Evolutionary conservation across 2,888 invertebrate genomes (phyloP), one percentile per base, ranked within the genome.

Genomic region (Synergus umbraculus): DNA sequence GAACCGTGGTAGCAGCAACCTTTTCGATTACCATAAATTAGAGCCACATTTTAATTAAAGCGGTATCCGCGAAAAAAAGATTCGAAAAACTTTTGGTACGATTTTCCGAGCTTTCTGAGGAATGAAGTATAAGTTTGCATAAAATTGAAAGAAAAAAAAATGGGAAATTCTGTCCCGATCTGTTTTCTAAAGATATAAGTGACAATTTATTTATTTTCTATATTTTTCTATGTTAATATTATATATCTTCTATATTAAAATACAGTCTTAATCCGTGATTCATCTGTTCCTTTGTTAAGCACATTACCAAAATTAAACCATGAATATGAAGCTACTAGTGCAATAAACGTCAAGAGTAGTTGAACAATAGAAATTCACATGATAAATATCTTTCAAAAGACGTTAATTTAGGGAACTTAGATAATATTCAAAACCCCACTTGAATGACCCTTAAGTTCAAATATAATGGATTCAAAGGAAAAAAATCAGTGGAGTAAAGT

Each of bases 21-120:
- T 83, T 78, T 79, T 79, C 81, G 83, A 84, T 84, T 83, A 82
- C 76, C 82, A 83, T 84, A 85, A 84, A 82, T 84, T 84, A 84
- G 77, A 77, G 73, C 77, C 79, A 77, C 65, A 79, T 83, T 84
- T 86, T 84, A 85, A 85, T 86, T 85, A 84, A 84, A 83, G 78
- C 79, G 79, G 78, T 76, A 78, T 79, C 81, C 76, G 76, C 77
- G 58, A 79, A 81, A 77, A 79, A 79, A 65, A 37, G 60, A 64
- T 46, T 67, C 22, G 12, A 4, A 10, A 2, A 44, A 67, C 12
- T 67, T 67, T 13, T 44, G 0, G 4, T 44, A 4, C 46, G 15
- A 46, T 67, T 22, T 46, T 44, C 12, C 7, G 46, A 29, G 13
- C 8, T 29, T 67, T 22, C 29, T 43, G 67, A 12, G 18, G 7